A percentile compares a stretch with the other conserved stretches of the same genome.
phyloP scores from a whole-genome alignment of 2,888 invertebrate genomes.

The Agrilus mali region DNA sequence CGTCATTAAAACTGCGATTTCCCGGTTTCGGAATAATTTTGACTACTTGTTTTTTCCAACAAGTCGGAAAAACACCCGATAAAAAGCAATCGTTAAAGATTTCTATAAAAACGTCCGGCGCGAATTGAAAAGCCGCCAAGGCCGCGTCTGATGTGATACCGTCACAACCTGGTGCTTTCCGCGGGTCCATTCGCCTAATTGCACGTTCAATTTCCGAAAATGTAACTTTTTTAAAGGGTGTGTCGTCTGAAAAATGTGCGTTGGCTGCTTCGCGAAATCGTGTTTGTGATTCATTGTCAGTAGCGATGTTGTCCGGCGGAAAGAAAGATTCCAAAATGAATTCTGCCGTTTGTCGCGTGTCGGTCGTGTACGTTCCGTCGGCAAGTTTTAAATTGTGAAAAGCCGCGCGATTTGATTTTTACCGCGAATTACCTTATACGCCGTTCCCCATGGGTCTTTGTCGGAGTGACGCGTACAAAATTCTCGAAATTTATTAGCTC shows the following conservation, averaged over 20 bases:
- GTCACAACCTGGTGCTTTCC: slow-evolving; percentile 4
- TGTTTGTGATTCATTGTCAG: too few relatives aligned
- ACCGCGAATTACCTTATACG: slow-evolving; percentile 1
- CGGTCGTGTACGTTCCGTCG: slow-evolving; percentile 1
- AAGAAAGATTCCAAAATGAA: slow-evolving; percentile 2
- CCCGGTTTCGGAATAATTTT: slow-evolving; percentile 2
- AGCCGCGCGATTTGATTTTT: not conserved
- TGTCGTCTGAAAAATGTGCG: not conserved
- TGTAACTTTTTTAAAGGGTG: not conserved
- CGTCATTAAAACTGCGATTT: not conserved
- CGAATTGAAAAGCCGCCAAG: not conserved
- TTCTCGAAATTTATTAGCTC: slow-evolving; percentile 4
- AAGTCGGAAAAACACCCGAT: too few relatives aligned
- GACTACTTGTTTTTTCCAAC: slow-evolving; percentile 2
- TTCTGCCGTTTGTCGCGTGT: slow-evolving; percentile 1
- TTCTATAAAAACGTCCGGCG: not conserved
- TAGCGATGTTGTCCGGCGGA: too few relatives aligned
- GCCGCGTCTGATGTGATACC: slow-evolving; percentile 3
- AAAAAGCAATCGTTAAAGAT: slow-evolving; percentile 3
- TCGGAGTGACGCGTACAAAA: slow-evolving; percentile 1
- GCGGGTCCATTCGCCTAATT: not conserved
- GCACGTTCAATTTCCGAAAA: not conserved
- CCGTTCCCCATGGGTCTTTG: slow-evolving; percentile 7
- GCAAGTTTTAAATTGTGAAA: not conserved
- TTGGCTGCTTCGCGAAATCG: not conserved